Base-by-base conservation (phyloP, 1,140 invertebrate species). In the Ceratitis capitata region DNA sequence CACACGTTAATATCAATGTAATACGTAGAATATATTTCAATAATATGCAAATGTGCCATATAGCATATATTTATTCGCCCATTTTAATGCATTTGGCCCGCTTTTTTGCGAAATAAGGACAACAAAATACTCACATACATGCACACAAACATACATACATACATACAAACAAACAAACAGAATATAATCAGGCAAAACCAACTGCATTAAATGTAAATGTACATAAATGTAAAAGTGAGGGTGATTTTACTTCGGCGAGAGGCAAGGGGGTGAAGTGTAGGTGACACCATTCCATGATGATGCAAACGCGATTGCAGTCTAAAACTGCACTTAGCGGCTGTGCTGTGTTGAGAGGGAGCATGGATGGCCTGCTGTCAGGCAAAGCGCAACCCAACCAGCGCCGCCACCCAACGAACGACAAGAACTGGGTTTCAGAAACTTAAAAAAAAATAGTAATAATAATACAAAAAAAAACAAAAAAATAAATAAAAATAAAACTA, bases 251-350 rank as follows among this genome's bases (percentile, higher is more conserved):
- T n/a, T n/a, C n/a, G 64, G 64, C n/a, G 39, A 19, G 35, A 5
- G 39, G 2, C 32, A 12, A 23, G 58, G n/a, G 42, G 6, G n/a
- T 39, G 6, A 12, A 14, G 69, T 45, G 58, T 26, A 61, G 58
- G 26, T 69, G 69, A 78, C 69, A 78, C 69, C 69, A 78, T 47
- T 78, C 69, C 69, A 78, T 78, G 69, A 78, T 78, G 69, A 78
- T 78, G 69, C 69, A 78, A 78, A 78, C 39, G 69, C 26, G 39
- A 78, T 26, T 78, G 69, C 69, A 78, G 39, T 78, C n/a, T 45
- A 78, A n/a, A 78, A 23, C 69, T 78, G 69, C 69, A 78, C 69
- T 45, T 78, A 78, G 69, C 69, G n/a, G 32, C 32, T 5, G n/a
- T n/a, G n/a, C n/a, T n/a, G n/a, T n/a, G 61, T 35, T 69, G 61